Evolutionary conservation across 1,140 invertebrate species (phyloP), one percentile per base, ranked within the genome.

Genomic region (Ceratina calcarata): DNA sequence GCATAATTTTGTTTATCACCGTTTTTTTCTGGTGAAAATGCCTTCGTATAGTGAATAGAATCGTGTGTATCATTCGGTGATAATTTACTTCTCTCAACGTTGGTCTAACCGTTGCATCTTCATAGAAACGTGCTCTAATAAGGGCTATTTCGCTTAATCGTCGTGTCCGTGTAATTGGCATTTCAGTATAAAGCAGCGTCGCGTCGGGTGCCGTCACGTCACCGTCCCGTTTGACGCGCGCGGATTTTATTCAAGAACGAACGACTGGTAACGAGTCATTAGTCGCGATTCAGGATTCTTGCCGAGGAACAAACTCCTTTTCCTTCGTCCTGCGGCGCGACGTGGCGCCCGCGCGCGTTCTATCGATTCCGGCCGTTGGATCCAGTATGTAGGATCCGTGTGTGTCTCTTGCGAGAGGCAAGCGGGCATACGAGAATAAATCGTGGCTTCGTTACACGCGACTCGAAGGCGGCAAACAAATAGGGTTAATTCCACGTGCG

Each of bases 401-500:
- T 57, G 79, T 67, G 60, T 62, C 70, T 80, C 82, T 45, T 66
- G 24, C 37, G 51, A 37, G 37, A 60, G 18, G 76, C 61, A 45
- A 45, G 55, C 67, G 60, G 70, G 84, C 84, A 79, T 81, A 81
- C 76, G 79, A 86, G 86, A 89, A 91, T 91, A 91, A 91, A 91
- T 91, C 88, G 89, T 89, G 88, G 87, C 90, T 92, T 92, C 90
- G 87, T 91, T 91, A 90, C 89, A 88, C 84, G 84, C 86, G 86
- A 86, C 86, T 90, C 89, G 85, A 90, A 89, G 86, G 87, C 90
- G 86, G 77, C 86, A 91, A 93, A 93, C 91, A 93, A 93, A 92
- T 91, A 91, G 90, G 89, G 91, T 92, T 93, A 92, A 93, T 93
- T 93, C 89, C 86, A 92, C 89, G 91, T 87, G 86, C 85, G 84